Base-by-base conservation (phyloP, 2,113 vertebrate species). In the Shinisaurus crocodilurus region DNA sequence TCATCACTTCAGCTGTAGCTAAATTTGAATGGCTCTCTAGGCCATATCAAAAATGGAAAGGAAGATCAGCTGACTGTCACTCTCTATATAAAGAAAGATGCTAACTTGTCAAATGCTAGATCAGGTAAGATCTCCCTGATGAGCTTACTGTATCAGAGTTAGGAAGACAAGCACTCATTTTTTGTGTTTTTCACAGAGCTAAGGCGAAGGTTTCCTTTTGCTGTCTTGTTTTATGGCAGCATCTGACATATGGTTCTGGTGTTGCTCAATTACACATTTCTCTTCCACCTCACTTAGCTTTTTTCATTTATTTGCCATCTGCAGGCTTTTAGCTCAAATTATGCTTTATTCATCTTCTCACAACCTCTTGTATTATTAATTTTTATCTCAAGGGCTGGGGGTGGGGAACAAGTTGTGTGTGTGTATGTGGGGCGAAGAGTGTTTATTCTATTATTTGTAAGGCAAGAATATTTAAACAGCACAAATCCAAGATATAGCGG, bases 231-330 rank as follows among this genome's bases (percentile, higher is more conserved):
- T 70, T 63, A 75, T 82, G 87, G 95, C 94, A 92, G 82, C 88
- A 93, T 95, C 89, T 96, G 95, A 96, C 93, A 96, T 94, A 93
- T 86, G 90, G 89, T 91, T 92, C 92, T 92, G 80, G 57, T 92
- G 85, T 81, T 95, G 92, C 94, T 94, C 95, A 96, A 94, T 96
- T 96, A 94, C 93, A 96, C 86, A 93, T 94, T 96, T 95, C 63
- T 94, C 96, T 97, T 96, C 94, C 85, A 97, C 94, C 92, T 90
- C 93, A 93, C 91, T 95, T 93, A 96, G 93, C 88, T 92, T 94
- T 96, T 96, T 97, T 95, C 93, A 96, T 85, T 95, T 96, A 96
- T 97, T 96, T 97, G 94, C 96, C 91, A 91, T 96, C 96, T 96
- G 91, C 92, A 92, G 94, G 95, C 95, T 95, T 94, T 96, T 96